Conservation (phyloP, 1,140 invertebrate genomes). For the Dendroctonus ponderosae region DNA sequence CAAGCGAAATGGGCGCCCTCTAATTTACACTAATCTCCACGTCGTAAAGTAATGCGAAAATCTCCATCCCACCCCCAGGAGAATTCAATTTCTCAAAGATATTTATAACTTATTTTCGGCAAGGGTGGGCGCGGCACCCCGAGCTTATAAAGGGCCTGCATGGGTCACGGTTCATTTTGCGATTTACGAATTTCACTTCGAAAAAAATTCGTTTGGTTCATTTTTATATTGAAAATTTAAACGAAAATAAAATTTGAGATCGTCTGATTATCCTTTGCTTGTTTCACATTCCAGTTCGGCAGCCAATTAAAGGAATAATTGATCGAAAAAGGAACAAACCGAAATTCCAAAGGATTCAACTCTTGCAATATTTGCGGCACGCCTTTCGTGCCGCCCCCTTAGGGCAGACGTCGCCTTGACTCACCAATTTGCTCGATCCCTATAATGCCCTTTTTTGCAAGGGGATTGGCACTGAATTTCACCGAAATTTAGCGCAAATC, state of each 20-base stretch:
- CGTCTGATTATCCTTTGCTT: neutral
- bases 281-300: neutral
- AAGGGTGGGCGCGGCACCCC: constrained; percentile 30
- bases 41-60: constrained; percentile 33
- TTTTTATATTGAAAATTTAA: too few species aligned
- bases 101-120: constrained; percentile 35
- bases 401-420: neutral
- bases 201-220: too few species aligned
- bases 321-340: neutral
- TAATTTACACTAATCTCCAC: constrained; percentile 29
- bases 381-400: neutral
- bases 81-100: constrained; percentile 27
- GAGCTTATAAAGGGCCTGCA: constrained; percentile 16
- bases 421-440: neutral
- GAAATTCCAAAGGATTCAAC: neutral
- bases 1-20: constrained; percentile 14
- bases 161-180: constrained; percentile 25
- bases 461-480: too few species aligned
- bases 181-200: constrained; percentile 6
- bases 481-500: too few species aligned
- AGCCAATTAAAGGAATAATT: neutral
- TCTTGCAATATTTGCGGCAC: constrained; percentile 2
- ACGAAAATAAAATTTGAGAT: neutral
- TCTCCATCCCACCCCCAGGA: constrained; percentile 24
- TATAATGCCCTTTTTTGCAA: too few species aligned